Evolutionary conservation across 2,797 vertebrate species (phyloP).

Genomic region (Myotis planiceps): DNA sequence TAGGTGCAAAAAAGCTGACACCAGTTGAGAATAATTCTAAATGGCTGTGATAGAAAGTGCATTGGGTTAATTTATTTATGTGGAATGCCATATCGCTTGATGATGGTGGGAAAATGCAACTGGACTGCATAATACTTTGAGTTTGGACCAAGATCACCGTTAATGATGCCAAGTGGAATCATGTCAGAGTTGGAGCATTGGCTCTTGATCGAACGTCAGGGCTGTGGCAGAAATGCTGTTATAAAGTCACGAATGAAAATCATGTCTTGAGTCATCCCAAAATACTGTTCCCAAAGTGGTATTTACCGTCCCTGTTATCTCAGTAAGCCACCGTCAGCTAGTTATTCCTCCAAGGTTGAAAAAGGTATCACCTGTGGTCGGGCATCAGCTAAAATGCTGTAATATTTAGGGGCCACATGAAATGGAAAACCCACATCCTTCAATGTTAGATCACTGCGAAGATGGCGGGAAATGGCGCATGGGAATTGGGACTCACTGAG

Average conservation of each 20-base stretch:
- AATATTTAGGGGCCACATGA: neutral
- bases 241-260: neutral
- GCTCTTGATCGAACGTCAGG: neutral
- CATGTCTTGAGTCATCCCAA: neutral
- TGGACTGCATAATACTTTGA: neutral
- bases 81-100: no score
- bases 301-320: neutral
- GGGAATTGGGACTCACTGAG: neutral
- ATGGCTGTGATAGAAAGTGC: neutral
- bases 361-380: neutral
- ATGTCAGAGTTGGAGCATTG: neutral
- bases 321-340: neutral
- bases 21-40: neutral
- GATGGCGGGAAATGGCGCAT: neutral
- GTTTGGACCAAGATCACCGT: neutral
- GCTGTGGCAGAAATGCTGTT: neutral
- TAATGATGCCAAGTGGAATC: neutral
- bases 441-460: neutral
- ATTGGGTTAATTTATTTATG: neutral
- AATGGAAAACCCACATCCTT: neutral
- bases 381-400: neutral
- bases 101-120: neutral
- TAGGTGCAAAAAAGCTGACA: neutral
- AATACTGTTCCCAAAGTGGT: neutral
- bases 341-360: neutral